Conservation (phyloP, 2,113 vertebrate genomes). For the Lates calcarifer region DNA sequence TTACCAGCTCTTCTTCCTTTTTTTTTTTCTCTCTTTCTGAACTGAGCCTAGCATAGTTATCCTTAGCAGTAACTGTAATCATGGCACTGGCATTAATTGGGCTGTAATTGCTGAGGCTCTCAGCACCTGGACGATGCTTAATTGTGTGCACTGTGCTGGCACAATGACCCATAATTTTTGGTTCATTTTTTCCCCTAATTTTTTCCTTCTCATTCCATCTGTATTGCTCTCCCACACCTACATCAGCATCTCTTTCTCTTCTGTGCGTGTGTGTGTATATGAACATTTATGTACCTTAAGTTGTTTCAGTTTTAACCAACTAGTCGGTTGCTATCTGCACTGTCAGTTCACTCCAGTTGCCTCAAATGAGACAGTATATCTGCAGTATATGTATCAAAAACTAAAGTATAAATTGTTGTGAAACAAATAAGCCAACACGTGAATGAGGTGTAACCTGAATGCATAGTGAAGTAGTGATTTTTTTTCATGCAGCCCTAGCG, state of each 20-base stretch:
- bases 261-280: slow-evolving; percentile 4
- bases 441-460: too few relatives aligned
- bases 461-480: too few relatives aligned
- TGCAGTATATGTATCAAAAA: too few relatives aligned
- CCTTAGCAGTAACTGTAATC: slow-evolving; percentile 82
- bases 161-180: slow-evolving; percentile 87
- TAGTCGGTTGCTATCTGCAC: slow-evolving; percentile 25
- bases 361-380: neutral
- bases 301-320: slow-evolving; percentile 47
- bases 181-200: slow-evolving; percentile 79
- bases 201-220: slow-evolving; percentile 70
- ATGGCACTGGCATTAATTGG: slow-evolving; percentile 87
- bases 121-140: slow-evolving; percentile 88
- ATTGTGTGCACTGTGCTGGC: slow-evolving; percentile 88
- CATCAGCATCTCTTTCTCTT: slow-evolving; percentile 60
- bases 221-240: slow-evolving; percentile 64
- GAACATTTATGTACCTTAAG: slow-evolving; percentile 14
- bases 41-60: slow-evolving; percentile 77
- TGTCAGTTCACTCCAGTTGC: slow-evolving; percentile 1
- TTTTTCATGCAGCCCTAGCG: too few relatives aligned
- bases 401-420: too few relatives aligned
- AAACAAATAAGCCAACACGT: too few relatives aligned
- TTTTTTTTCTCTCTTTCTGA: slow-evolving; percentile 44
- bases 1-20: slow-evolving; percentile 72
- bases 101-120: slow-evolving; percentile 86